phyloP scores from a whole-genome alignment of 2,888 invertebrate genomes.

The Xestoiulus laeticollis region DNA sequence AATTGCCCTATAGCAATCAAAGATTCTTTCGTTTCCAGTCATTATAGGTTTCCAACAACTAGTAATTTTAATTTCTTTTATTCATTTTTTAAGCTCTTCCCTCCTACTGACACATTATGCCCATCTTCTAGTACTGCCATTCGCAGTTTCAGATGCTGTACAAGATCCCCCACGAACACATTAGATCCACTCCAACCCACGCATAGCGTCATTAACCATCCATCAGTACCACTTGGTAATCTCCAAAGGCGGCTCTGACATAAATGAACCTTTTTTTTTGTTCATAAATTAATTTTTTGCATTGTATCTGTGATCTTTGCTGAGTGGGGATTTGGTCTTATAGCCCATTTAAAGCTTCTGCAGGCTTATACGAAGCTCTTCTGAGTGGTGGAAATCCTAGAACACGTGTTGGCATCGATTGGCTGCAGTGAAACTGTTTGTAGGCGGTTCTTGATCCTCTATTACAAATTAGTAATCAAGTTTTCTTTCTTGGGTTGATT shows the following conservation, averaged over 20 bases:
- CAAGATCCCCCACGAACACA: neutral
- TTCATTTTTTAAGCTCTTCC: neutral
- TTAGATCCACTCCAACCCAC: neutral
- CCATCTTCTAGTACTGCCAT: neutral
- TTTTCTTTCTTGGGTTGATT: neutral
- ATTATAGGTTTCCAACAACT: neutral
- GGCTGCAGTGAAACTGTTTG: neutral
- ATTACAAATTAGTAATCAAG: neutral
- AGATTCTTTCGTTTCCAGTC: neutral
- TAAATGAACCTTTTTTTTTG: constrained; percentile 13
- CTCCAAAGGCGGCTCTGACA: neutral
- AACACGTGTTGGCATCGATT: constrained; percentile 18
- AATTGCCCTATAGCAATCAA: too few relatives aligned
- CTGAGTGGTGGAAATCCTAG: neutral
- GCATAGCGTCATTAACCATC: neutral
- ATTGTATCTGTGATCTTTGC: constrained; percentile 5
- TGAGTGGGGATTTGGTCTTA: constrained; percentile 26
- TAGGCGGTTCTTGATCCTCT: neutral
- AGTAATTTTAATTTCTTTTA: constrained; percentile 11
- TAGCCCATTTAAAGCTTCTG: constrained; percentile 10
- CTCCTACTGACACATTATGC: neutral
- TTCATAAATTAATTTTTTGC: constrained; percentile 18
- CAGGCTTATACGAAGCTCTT: neutral
- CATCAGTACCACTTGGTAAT: constrained; percentile 6
- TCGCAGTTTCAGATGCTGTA: neutral